Evolutionary conservation across 2,113 vertebrate species (phyloP).

Genomic region (Chionomys nivalis): DNA sequence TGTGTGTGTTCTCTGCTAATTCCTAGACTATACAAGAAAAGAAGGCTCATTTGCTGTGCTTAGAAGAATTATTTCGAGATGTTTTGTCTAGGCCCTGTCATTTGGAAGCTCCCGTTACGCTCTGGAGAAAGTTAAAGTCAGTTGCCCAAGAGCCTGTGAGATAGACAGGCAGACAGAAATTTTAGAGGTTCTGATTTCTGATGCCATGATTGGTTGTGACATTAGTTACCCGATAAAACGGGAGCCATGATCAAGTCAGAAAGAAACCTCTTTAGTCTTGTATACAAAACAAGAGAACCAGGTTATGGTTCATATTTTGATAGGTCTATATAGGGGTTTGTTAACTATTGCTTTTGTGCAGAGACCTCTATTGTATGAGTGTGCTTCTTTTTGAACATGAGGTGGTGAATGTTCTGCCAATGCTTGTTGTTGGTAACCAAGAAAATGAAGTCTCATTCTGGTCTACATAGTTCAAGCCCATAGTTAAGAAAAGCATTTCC

Average conservation of each 20-base stretch:
- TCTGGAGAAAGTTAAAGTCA: conserved; percentile 38
- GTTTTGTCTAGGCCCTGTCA: conserved; percentile 30
- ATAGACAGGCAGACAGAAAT: background rate
- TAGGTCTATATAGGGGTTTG: background rate
- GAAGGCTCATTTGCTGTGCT: conserved; percentile 78
- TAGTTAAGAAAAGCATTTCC: background rate
- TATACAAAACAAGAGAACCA: background rate
- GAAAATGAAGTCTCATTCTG: background rate
- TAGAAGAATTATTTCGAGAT: conserved; percentile 57
- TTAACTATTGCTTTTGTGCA: background rate
- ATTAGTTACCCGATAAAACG: background rate
- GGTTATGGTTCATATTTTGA: background rate
- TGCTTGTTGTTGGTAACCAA: background rate
- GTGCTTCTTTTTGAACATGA: conserved; percentile 10
- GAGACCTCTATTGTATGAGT: background rate
- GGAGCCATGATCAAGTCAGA: background rate
- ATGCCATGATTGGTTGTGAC: background rate
- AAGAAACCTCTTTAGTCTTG: background rate
- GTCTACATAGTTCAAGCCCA: background rate
- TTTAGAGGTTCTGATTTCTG: background rate
- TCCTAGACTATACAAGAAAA: conserved; percentile 78
- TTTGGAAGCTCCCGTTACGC: conserved; percentile 9
- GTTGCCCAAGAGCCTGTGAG: background rate
- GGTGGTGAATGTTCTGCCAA: background rate
- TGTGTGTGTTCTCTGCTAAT: conserved; percentile 81